Percentiles rank a stretch among this genome's conserved stretches.
Evolutionary conservation across 2,888 invertebrate genomes (phyloP).

Genomic region (Aporophyla nigra): DNA sequence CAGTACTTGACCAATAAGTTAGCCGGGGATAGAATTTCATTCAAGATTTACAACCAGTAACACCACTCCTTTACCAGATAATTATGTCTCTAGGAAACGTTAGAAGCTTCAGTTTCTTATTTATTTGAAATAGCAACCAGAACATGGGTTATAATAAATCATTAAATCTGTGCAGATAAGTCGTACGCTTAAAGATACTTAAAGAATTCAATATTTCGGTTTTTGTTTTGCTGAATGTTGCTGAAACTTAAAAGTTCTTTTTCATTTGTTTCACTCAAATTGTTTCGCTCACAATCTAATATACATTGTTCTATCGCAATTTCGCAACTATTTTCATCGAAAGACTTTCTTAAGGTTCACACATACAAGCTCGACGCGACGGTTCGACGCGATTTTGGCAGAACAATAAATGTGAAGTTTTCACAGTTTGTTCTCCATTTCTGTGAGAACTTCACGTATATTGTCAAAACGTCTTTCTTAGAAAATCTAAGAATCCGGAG

Average conservation of each 20-base stretch:
- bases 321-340: neutral
- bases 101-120: conserved; percentile 38
- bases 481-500: no score
- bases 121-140: conserved; percentile 33
- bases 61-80: conserved; percentile 32
- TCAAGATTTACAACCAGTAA: conserved; percentile 53
- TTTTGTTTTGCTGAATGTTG: neutral
- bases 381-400: no score
- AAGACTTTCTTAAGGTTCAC: neutral
- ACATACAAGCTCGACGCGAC: no score
- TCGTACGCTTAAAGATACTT: neutral
- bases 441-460: no score
- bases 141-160: conserved; percentile 10
- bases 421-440: no score
- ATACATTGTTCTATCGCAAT: neutral
- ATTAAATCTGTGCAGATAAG: neutral
- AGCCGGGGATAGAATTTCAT: conserved; percentile 36
- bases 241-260: neutral
- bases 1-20: conserved; percentile 35
- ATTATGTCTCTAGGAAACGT: conserved; percentile 40
- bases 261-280: neutral
- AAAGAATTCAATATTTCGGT: neutral
- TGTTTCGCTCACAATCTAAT: neutral
- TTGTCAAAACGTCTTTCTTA: no score
- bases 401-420: no score